A percentile compares a stretch with the other conserved stretches of the same genome.
Conservation (phyloP, 2,888 invertebrate genomes). For the Nysson spinosus region DNA sequence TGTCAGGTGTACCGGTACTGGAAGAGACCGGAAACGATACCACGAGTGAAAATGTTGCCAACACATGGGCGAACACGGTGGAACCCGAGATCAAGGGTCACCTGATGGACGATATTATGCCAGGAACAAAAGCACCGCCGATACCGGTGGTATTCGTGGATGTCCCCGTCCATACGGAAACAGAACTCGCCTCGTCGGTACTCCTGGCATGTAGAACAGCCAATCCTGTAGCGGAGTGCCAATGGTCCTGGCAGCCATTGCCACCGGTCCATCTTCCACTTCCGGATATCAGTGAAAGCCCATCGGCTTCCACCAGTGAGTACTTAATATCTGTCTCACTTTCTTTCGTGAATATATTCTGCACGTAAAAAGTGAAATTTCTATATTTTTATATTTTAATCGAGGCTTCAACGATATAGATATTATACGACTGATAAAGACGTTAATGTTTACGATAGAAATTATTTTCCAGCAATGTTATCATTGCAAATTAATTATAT, state of each 20-base stretch:
- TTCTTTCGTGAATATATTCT: neutral
- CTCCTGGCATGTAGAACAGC: conserved; percentile 70
- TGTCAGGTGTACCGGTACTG: conserved; percentile 60
- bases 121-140: conserved; percentile 59
- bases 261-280: conserved; percentile 70
- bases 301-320: conserved; percentile 47
- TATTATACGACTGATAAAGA: too few relatives aligned
- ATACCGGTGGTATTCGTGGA: conserved; percentile 65
- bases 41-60: conserved; percentile 28
- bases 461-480: too few relatives aligned
- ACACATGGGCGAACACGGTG: conserved; percentile 34
- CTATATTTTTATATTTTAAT: too few relatives aligned
- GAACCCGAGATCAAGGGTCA: conserved; percentile 57
- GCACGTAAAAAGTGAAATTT: too few relatives aligned
- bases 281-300: conserved; percentile 67
- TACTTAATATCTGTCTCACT: neutral
- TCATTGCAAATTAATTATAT: too few relatives aligned
- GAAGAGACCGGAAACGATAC: conserved; percentile 46
- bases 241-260: conserved; percentile 74
- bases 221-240: conserved; percentile 71
- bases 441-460: too few relatives aligned
- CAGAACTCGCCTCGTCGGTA: conserved; percentile 69
- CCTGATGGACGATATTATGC: conserved; percentile 66
- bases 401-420: too few relatives aligned
- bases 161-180: conserved; percentile 67